phyloP scores from a whole-genome alignment of 2,113 vertebrate species.

The Leucoraja erinaceus region DNA sequence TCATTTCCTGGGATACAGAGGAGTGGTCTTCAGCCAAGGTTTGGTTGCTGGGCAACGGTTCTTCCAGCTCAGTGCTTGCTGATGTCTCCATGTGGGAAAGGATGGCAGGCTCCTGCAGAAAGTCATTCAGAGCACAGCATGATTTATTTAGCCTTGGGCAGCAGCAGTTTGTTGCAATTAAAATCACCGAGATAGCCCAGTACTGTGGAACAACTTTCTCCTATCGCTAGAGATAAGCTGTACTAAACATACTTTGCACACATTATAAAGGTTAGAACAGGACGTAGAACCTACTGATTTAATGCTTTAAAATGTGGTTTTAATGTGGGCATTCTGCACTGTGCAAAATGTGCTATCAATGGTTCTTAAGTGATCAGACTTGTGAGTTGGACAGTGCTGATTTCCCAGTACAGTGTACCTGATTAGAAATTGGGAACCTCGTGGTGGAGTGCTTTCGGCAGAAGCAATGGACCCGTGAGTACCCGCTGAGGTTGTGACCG shows the following conservation, averaged over 20 bases:
- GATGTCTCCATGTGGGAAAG: neutral
- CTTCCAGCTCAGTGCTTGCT: constrained; percentile 34
- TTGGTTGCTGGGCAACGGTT: constrained; percentile 19
- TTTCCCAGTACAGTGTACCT: neutral
- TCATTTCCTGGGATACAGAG: neutral
- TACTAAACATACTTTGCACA: neutral
- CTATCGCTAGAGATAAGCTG: neutral
- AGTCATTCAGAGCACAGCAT: constrained; percentile 23
- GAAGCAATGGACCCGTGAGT: neutral
- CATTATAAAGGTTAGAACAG: neutral
- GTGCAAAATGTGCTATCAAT: neutral
- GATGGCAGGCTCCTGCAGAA: constrained; percentile 11
- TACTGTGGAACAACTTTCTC: neutral
- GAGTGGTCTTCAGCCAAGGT: neutral
- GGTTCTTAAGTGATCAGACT: neutral
- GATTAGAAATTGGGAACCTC: neutral
- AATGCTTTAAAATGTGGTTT: neutral
- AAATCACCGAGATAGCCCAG: neutral
- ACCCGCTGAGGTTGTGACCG: neutral
- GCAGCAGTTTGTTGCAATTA: constrained; percentile 15
- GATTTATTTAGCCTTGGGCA: constrained; percentile 15
- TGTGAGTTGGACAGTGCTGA: neutral
- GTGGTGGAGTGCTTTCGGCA: neutral
- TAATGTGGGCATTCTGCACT: neutral
- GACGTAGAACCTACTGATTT: neutral